These are phyloP conservation scores for Paratrypauchen microcephalus DNA, from an alignment of 2,797 vertebrate genomes.

Conservation along the genomic window DNA sequence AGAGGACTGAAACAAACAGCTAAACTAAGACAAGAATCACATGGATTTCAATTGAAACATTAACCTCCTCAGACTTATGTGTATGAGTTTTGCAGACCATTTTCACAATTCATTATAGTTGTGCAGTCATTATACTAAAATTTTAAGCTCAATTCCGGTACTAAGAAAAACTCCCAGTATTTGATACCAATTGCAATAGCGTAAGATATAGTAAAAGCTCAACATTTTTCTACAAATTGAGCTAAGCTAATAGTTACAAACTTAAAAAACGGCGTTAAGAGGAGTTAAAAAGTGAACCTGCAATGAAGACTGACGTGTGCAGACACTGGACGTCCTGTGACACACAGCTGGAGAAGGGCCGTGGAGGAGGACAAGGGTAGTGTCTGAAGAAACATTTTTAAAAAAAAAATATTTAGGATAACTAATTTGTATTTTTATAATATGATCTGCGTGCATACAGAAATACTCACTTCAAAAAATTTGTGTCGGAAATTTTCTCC, in stretches of 20 bases:
- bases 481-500: conserved; percentile 88
- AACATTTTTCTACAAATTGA: too few relatives aligned
- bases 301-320: conserved; percentile 88
- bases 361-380: conserved; percentile 83
- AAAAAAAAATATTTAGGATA: neutral
- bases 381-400: conserved; percentile 67
- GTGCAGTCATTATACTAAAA: too few relatives aligned
- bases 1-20: neutral
- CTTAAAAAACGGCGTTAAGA: neutral
- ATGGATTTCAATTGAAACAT: too few relatives aligned
- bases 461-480: conserved; percentile 82
- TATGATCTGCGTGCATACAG: neutral
- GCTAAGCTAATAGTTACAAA: too few relatives aligned
- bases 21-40: neutral
- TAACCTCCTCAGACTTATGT: too few relatives aligned
- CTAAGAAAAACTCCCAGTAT: too few relatives aligned
- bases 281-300: conserved; percentile 75
- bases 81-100: too few relatives aligned
- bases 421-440: neutral
- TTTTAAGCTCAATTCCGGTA: too few relatives aligned
- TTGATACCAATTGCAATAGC: too few relatives aligned
- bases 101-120: too few relatives aligned
- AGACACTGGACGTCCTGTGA: conserved; percentile 86
- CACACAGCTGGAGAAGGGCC: conserved; percentile 73
- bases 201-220: too few relatives aligned